Percentiles rank a stretch among this genome's conserved stretches.
Evolutionary conservation across 2,888 invertebrate genomes (phyloP).

Genomic region (Syrphus vitripennis): DNA sequence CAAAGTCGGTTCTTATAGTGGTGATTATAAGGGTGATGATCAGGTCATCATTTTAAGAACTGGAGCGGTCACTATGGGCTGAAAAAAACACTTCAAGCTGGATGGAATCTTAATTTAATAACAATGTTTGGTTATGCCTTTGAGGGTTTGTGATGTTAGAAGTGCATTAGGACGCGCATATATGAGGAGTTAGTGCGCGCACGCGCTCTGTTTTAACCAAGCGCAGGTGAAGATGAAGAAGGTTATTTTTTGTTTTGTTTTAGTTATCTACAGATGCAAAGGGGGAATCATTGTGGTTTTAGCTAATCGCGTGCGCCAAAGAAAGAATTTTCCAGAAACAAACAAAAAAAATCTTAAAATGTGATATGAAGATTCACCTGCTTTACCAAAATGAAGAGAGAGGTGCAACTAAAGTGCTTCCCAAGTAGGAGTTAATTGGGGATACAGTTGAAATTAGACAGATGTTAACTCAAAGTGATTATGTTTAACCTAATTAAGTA

Average conservation of each 20-base stretch:
- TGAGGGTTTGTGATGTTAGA: slow-evolving; percentile 20
- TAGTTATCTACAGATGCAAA: not conserved
- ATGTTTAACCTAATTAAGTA: not conserved
- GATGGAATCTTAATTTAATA: slow-evolving; percentile 70
- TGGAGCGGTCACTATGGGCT: slow-evolving; percentile 60
- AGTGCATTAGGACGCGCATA: slow-evolving; percentile 54
- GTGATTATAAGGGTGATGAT: slow-evolving; percentile 62
- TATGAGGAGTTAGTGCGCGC: not conserved
- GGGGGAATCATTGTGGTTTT: slow-evolving; percentile 13
- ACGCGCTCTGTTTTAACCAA: not conserved
- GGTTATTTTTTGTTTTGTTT: slow-evolving; percentile 1
- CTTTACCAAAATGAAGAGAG: not conserved
- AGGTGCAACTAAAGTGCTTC: slow-evolving; percentile 38
- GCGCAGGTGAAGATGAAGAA: slow-evolving; percentile 35
- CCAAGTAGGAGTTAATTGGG: slow-evolving; percentile 49
- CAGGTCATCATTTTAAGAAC: slow-evolving; percentile 17
- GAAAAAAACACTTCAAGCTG: slow-evolving; percentile 40
- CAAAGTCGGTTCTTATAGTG: slow-evolving; percentile 33
- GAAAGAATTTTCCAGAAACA: slow-evolving; percentile 43
- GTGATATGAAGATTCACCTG: slow-evolving; percentile 38
- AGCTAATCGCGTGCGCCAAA: slow-evolving; percentile 56
- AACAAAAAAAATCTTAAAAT: slow-evolving; percentile 18
- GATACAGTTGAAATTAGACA: slow-evolving; percentile 4
- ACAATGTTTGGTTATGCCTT: slow-evolving; percentile 67
- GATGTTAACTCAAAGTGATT: slow-evolving; percentile 12